A percentile compares a stretch with the other conserved stretches of the same genome.
These are phyloP conservation scores for Melanostigma gelatinosum DNA, from an alignment of 2,113 vertebrate species.

Conservation along the genomic window DNA sequence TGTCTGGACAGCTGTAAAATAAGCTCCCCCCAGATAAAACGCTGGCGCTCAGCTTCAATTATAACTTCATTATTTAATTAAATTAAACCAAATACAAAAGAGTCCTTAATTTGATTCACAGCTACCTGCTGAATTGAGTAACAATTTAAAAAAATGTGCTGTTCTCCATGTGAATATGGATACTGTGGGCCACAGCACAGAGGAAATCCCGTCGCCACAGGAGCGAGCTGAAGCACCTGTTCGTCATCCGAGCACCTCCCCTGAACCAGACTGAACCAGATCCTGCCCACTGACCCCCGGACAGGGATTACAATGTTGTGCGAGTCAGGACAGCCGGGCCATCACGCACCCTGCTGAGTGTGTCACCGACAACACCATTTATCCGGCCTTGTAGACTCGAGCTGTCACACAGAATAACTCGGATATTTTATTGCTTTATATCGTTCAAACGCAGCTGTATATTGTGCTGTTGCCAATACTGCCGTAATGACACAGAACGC, in stretches of 20 bases:
- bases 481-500: background rate
- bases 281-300: conserved; percentile 57
- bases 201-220: conserved; percentile 63
- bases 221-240: conserved; percentile 74
- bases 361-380: conserved; percentile 18
- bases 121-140: conserved; percentile 34
- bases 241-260: conserved; percentile 55
- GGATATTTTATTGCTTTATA: background rate
- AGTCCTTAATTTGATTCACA: conserved; percentile 27
- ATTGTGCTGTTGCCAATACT: background rate
- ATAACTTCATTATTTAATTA: conserved; percentile 39
- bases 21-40: conserved; percentile 22
- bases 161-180: background rate
- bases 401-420: background rate
- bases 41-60: conserved; percentile 28
- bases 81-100: conserved; percentile 34
- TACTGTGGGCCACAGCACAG: background rate
- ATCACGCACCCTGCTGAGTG: conserved; percentile 55
- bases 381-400: background rate
- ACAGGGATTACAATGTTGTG: conserved; percentile 54
- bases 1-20: conserved; percentile 20
- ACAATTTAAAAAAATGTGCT: background rate
- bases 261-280: conserved; percentile 61
- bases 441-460: background rate
- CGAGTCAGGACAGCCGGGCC: conserved; percentile 59